Evolutionary conservation across 1,140 invertebrate genomes (phyloP), one percentile per base, ranked within the genome.

Genomic region (Drosophila kohkoa): DNA sequence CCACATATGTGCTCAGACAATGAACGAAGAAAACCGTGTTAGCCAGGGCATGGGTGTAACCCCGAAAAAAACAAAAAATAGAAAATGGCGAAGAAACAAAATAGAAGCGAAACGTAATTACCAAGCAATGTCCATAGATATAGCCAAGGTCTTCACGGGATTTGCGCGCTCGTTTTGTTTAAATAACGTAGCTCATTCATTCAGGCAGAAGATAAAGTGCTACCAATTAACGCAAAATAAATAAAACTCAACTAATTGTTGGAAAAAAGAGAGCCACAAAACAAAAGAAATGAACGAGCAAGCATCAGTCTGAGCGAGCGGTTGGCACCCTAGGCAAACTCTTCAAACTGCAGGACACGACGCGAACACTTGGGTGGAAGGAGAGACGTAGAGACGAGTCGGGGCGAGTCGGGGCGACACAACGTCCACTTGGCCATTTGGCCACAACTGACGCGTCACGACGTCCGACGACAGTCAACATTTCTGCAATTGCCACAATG

Each of bases 201-300:
- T 89, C 75, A 74, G 67, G 77, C 83, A 59, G 71, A 91, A 91
- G 89, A 91, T 91, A 91, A 91, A 91, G 89, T 91, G 89, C 89
- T 91, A 86, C 85, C 89, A 91, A 91, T 91, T 91, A 91, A 91
- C 89, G 89, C 83, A 91, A 91, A 91, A 91, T 91, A 91, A 91
- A 91, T 91, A 91, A 91, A 91, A 91, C 89, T 86, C 83, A 82
- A 91, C 89, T 91, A 91, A 91, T 91, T 91, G 89, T 91, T 91
- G 83, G 65, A 82, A 82, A 81, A 87, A 81, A 55, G 58, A 41
- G 58, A 30, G 54, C 43, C 48, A 13, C 62, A 55, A 55, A 38
- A 76, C 67, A 71, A 65, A 65, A 77, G 75, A 77, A 72, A 73
- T 72, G 68, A 67, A 77, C 35, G 49, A 67, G 60, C 74, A 72